Percentiles rank a stretch among this genome's conserved stretches.
Conservation (phyloP, 2,797 vertebrate species). For the Acanthurus tractus region DNA sequence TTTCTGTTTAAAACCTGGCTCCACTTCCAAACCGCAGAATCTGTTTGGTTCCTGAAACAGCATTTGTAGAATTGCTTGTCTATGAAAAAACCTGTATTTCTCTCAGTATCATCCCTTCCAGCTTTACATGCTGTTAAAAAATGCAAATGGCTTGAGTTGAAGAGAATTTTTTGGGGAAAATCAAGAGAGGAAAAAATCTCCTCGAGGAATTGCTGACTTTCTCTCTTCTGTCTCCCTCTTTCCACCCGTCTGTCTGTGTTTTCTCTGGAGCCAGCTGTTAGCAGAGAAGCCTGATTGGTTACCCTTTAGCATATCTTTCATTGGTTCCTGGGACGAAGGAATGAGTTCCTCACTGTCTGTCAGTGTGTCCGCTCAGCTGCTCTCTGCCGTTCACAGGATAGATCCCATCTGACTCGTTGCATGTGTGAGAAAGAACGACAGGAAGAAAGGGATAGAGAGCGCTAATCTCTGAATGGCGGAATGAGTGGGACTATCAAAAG, state of each 20-base stretch:
- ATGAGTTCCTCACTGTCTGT: conserved; percentile 43
- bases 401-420: conserved; percentile 61
- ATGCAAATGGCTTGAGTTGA: conserved; percentile 33
- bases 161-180: conserved; percentile 35
- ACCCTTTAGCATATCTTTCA: conserved; percentile 61
- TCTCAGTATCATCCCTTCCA: background rate
- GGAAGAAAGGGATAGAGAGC: conserved; percentile 60
- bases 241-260: conserved; percentile 65
- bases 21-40: conserved; percentile 56
- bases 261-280: conserved; percentile 77
- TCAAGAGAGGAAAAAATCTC: conserved; percentile 55
- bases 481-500: conserved; percentile 67
- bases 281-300: conserved; percentile 68
- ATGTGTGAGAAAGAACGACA: conserved; percentile 51
- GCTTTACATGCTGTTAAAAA: conserved; percentile 40
- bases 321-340: conserved; percentile 68
- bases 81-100: conserved; percentile 18
- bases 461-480: conserved; percentile 67
- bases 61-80: conserved; percentile 22
- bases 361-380: conserved; percentile 66
- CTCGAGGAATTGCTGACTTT: conserved; percentile 64
- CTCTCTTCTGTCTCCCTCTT: conserved; percentile 57
- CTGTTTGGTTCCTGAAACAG: conserved; percentile 34
- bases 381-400: conserved; percentile 39
- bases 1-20: conserved; percentile 63